Base-by-base conservation (phyloP, 2,888 invertebrate genomes). In the Embidobia sp. region DNA sequence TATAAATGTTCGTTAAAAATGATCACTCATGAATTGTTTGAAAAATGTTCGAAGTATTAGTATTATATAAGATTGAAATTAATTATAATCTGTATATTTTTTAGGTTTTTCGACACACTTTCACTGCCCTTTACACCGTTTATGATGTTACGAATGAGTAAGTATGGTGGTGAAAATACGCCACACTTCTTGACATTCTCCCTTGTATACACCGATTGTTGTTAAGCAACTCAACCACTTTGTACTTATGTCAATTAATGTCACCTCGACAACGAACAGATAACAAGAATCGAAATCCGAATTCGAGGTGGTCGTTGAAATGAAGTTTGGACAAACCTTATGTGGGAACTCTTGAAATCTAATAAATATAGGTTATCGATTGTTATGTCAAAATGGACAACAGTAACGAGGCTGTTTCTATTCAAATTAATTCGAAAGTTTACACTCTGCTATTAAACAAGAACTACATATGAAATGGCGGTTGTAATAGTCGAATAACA, bases 101-200 rank as follows among this genome's bases (percentile, higher is more conserved):
- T 40, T 92, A 96, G 96, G 94, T 95, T 90, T 96, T 94, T 91
- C 93, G 94, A 90, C 93, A 95, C 91, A 95, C 96, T 81, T 95
- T 94, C 91, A 95, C 95, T 86, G 96, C 96, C 85, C 94, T 95
- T 90, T 96, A 96, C 91, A 96, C 96, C 84, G 94, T 96, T 90
- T 96, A 96, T 91, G 96, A 96, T 92, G 96, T 96, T 90, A 94
- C 93, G 88, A 96, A 96, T 91, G 96, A 96, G 95, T 95, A 90
- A 94, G 95, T 94, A 88, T 79, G 83, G 6, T 18, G 8, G 10
- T 29, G 16, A 44, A n/a, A n/a, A n/a, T n/a, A n/a, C n/a, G n/a
- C n/a, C n/a, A n/a, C n/a, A n/a, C n/a, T n/a, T n/a, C n/a, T n/a
- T n/a, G n/a, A n/a, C n/a, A n/a, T n/a, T n/a, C n/a, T n/a, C n/a